Percentiles rank a stretch among this genome's conserved stretches.
phyloP scores from a whole-genome alignment of 1,140 invertebrate genomes.

The Drosophila baimaii region DNA sequence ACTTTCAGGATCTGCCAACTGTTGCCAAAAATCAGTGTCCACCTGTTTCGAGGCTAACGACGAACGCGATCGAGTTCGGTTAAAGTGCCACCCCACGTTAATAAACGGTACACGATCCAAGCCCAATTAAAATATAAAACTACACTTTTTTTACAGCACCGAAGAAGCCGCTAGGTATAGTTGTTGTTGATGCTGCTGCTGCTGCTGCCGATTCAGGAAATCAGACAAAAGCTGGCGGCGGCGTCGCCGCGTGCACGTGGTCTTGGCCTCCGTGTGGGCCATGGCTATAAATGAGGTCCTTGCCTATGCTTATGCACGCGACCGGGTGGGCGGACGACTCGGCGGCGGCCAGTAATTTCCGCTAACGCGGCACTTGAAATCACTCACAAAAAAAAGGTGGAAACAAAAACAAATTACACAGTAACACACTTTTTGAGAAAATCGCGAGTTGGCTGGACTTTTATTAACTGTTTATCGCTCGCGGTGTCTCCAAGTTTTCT shows the following conservation, averaged over 20 bases:
- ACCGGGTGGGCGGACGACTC: background rate
- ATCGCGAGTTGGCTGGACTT: conserved; percentile 37
- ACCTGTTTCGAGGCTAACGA: background rate
- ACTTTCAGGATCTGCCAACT: conserved; percentile 48
- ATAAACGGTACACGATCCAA: conserved; percentile 30
- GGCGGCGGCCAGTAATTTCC: background rate
- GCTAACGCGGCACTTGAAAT: conserved; percentile 22
- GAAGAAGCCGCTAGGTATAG: conserved; percentile 2
- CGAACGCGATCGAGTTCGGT: conserved; percentile 1
- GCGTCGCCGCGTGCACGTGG: conserved; percentile 68
- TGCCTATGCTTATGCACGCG: background rate
- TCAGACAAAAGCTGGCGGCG: conserved; percentile 54
- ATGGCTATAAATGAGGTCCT: conserved; percentile 13
- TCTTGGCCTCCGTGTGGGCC: conserved; percentile 29
- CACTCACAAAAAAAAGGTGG: conserved; percentile 27
- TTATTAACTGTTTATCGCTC: conserved; percentile 29
- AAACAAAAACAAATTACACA: conserved; percentile 5
- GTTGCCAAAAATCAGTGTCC: conserved; percentile 52
- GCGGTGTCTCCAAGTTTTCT: conserved; percentile 7
- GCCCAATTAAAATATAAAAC: conserved; percentile 3
- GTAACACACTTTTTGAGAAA: background rate
- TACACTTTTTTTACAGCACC: background rate
- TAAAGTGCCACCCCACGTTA: conserved; percentile 20
- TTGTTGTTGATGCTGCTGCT: conserved; percentile 15
- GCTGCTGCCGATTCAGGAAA: conserved; percentile 24